Evolutionary conservation across 2,113 vertebrate species (phyloP), one percentile per base, ranked within the genome.

Genomic region (Dicentrarchus labrax): DNA sequence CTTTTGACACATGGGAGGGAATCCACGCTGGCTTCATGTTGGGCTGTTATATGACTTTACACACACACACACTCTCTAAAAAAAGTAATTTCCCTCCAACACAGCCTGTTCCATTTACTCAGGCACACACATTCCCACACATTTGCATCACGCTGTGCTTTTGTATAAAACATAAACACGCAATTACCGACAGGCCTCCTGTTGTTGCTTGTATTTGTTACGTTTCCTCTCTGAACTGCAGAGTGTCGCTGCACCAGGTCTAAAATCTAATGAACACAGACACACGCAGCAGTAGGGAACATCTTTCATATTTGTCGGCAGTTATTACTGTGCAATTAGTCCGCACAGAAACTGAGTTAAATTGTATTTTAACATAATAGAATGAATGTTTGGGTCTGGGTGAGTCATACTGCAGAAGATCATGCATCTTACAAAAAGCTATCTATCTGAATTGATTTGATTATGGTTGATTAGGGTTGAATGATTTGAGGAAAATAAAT

Each of bases 131-230:
- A 67, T 66, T 53, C 83, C 72, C 86, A 82, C 89, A 86, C 73
- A 79, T 86, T 85, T 86, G 71, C 74, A 45, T 80, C 91, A 88
- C 17, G 74, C 89, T 90, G 91, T 7, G 85, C 83, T 83, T 92
- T 83, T 85, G 78, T 84, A 80, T 89, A 50, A 89, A 90, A 87
- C 84, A 90, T 84, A 84, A 90, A 90, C 80, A 84, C 38, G n/a
- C 82, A 92, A 90, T 89, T 90, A 89, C 74, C 12, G 15, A 17
- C 70, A 38, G 81, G 57, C 76, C 77, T 82, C 86, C 86, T 24
- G 88, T 15, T 22, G 85, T 53, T 24, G 54, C 45, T 75, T 19
- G 15, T 74, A 76, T 84, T 86, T 76, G 86, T 85, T 69, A 2
- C 24, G 16, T 76, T 85, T 74, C 45, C 24, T 74, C 41, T 68